A percentile compares a stretch with the other conserved stretches of the same genome.
Evolutionary conservation across 2,797 vertebrate genomes (phyloP).

Genomic region (Sebastes jordani): DNA sequence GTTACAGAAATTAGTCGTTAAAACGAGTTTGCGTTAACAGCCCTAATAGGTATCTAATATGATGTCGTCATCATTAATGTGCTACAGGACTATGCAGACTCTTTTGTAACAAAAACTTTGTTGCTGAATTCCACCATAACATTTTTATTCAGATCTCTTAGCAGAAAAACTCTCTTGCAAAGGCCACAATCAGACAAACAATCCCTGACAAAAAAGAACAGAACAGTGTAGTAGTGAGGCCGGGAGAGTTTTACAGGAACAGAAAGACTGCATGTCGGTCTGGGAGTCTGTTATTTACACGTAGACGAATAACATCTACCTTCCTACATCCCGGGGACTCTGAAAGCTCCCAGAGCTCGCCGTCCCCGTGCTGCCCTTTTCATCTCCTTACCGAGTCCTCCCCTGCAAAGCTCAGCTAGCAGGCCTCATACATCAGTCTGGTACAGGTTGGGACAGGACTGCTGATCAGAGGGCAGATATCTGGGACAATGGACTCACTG

Average conservation of each 20-base stretch:
- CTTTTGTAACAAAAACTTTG: not conserved
- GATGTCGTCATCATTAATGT: not conserved
- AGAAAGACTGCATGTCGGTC: not conserved
- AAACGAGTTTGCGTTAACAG: too few species aligned
- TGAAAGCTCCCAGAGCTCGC: not conserved
- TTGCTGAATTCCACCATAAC: not conserved
- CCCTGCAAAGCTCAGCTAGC: constrained; percentile 45
- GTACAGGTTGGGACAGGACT: constrained; percentile 57
- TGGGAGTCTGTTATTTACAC: constrained; percentile 29
- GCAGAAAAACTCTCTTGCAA: not conserved
- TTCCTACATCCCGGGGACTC: not conserved
- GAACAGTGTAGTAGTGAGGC: not conserved
- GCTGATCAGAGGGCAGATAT: constrained; percentile 63
- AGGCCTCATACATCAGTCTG: constrained; percentile 45
- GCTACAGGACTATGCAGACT: not conserved
- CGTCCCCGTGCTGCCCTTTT: constrained; percentile 39
- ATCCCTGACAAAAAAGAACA: not conserved
- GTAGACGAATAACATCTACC: constrained; percentile 23
- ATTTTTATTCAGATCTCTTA: constrained; percentile 1
- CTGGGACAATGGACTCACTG: constrained; percentile 55
- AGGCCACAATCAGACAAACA: not conserved
- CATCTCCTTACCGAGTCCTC: constrained; percentile 5
- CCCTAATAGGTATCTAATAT: not conserved
- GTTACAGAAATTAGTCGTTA: too few species aligned
- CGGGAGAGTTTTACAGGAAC: not conserved